Conservation (phyloP, 2,888 invertebrate species). For the Rosalia funebris region DNA sequence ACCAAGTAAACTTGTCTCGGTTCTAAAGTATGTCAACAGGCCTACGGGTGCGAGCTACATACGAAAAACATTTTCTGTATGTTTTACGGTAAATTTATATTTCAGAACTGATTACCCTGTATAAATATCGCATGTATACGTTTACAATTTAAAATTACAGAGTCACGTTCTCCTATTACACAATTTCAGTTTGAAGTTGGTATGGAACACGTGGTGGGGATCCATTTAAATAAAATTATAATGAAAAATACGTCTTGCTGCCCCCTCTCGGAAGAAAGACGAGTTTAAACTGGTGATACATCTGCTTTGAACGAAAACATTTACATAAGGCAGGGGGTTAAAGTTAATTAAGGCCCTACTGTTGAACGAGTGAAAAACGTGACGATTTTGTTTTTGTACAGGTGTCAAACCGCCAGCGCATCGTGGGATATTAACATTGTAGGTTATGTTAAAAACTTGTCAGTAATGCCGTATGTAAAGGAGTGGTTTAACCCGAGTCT, state of each 20-base stretch:
- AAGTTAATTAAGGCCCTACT: conserved; percentile 1
- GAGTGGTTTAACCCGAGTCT: conserved; percentile 23
- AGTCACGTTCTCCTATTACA: background rate
- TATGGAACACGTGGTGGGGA: background rate
- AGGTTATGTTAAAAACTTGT: conserved; percentile 26
- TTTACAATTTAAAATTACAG: conserved; percentile 1
- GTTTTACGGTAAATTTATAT: no score
- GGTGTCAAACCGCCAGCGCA: conserved; percentile 35
- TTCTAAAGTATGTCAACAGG: no score
- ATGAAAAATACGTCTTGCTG: background rate
- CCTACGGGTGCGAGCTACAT: no score
- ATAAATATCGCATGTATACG: no score
- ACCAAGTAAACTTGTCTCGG: no score
- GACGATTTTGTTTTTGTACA: conserved; percentile 33
- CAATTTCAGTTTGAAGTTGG: background rate
- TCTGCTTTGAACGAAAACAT: conserved; percentile 14
- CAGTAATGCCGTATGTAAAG: conserved; percentile 22
- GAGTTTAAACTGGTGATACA: background rate
- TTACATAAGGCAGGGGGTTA: conserved; percentile 19
- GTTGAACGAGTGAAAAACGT: conserved; percentile 29
- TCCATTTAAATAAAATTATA: background rate
- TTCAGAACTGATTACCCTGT: no score
- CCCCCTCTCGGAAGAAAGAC: background rate
- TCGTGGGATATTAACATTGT: conserved; percentile 23
- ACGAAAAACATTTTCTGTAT: no score